A percentile compares a stretch with the other conserved stretches of the same genome.
Conservation (phyloP, 1,140 invertebrate genomes). For the Linepithema humile region DNA sequence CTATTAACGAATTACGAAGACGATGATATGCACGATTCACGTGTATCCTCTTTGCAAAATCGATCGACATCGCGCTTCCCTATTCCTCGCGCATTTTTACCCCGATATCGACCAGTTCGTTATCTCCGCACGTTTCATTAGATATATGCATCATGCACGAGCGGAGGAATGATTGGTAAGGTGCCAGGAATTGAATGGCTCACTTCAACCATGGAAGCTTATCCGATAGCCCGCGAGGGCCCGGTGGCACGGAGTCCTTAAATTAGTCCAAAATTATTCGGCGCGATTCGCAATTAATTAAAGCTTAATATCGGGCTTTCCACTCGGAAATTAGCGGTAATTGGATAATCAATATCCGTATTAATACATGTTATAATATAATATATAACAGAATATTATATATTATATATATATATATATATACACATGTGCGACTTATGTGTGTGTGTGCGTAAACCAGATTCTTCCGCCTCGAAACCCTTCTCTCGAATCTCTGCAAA, state of each 20-base stretch:
- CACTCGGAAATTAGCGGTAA: constrained; percentile 46
- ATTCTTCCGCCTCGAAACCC: background rate
- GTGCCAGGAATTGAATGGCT: constrained; percentile 54
- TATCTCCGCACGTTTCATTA: constrained; percentile 47
- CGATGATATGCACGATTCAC: background rate
- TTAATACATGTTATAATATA: constrained; percentile 34
- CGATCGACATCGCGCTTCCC: constrained; percentile 18
- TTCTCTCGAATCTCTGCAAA: background rate
- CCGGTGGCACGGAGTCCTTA: constrained; percentile 37
- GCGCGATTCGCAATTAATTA: constrained; percentile 46
- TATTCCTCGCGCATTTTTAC: constrained; percentile 29
- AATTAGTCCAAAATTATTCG: constrained; percentile 53
- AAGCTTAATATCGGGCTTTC: constrained; percentile 50
- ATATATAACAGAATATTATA: constrained; percentile 42
- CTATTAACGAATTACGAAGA: constrained; percentile 29
- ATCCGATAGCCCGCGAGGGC: constrained; percentile 6
- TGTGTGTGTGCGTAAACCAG: background rate
- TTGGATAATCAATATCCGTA: constrained; percentile 50
- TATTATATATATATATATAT: background rate
- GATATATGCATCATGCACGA: constrained; percentile 39
- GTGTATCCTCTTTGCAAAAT: constrained; percentile 19
- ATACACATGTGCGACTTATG: no score
- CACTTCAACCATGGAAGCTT: constrained; percentile 29
- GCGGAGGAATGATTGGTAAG: constrained; percentile 48
- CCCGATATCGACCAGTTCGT: constrained; percentile 38